Evolutionary conservation across 2,888 invertebrate species (phyloP).

Genomic region (Steromphala cineraria): DNA sequence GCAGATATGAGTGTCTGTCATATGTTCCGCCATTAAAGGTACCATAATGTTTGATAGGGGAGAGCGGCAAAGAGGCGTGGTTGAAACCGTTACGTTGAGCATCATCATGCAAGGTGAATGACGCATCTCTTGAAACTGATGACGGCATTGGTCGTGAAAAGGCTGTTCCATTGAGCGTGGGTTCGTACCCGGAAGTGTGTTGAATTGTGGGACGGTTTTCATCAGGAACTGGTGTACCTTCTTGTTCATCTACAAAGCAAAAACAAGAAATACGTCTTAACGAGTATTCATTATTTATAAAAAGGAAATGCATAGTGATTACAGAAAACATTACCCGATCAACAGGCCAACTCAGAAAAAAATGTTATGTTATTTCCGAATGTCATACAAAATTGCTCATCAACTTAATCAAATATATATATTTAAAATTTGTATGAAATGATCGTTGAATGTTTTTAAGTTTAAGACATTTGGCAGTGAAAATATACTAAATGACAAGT

Average conservation of each 20-base stretch:
- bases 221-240: slow-evolving; percentile 22
- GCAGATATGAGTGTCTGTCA: slow-evolving; percentile 57
- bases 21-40: slow-evolving; percentile 44
- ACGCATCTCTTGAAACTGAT: slow-evolving; percentile 24
- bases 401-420: no score
- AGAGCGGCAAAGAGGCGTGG: slow-evolving; percentile 40
- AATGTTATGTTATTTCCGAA: no score
- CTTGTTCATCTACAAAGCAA: slow-evolving; percentile 38
- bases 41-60: slow-evolving; percentile 54
- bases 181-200: slow-evolving; percentile 25
- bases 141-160: slow-evolving; percentile 54
- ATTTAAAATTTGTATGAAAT: no score
- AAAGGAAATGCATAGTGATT: no score
- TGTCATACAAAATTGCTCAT: no score
- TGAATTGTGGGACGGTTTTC: slow-evolving; percentile 28
- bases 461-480: no score
- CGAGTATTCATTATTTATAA: no score
- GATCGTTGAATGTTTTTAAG: no score
- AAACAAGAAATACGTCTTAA: background rate
- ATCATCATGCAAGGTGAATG: slow-evolving; percentile 21
- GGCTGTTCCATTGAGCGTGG: slow-evolving; percentile 49
- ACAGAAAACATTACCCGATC: no score
- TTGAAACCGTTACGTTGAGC: background rate
- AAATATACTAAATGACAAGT: no score
- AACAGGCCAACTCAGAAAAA: no score